Percentiles rank a stretch among this genome's conserved stretches.
These are phyloP conservation scores for Platysternon megacephalum DNA, from an alignment of 2,113 vertebrate genomes.

Conservation along the genomic window DNA sequence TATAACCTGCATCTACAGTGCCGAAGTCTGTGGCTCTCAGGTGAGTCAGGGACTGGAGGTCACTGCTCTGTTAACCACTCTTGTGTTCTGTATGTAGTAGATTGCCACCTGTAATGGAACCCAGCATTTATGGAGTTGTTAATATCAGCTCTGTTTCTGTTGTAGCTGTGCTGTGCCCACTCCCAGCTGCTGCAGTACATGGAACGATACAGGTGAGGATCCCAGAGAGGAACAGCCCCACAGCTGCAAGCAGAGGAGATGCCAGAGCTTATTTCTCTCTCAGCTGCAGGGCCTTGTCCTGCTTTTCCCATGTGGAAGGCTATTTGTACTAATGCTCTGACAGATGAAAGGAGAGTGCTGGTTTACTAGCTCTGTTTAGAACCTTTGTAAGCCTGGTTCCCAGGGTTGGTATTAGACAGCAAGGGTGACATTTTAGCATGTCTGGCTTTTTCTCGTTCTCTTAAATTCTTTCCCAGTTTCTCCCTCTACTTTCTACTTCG, in stretches of 20 bases:
- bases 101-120: not conserved
- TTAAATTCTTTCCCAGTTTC: not conserved
- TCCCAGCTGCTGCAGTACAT: conserved; percentile 93
- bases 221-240: rapidly evolving
- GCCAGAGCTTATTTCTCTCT: not conserved
- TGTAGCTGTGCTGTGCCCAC: conserved; percentile 91
- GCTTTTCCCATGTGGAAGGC: not conserved
- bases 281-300: not conserved
- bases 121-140: not conserved
- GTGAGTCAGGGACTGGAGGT: conserved; percentile 74
- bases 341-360: not conserved
- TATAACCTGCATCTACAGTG: conserved; percentile 90
- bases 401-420: not conserved
- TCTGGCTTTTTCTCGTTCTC: not conserved
- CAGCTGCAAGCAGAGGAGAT: not conserved
- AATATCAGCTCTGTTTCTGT: not conserved
- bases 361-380: conserved; percentile 26
- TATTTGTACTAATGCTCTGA: conserved; percentile 5
- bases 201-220: conserved; percentile 90
- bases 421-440: not conserved
- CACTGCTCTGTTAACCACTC: not conserved
- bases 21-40: conserved; percentile 90
- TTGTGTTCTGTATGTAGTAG: not conserved
- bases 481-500: not conserved
- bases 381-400: not conserved